Evolutionary conservation across 2,113 vertebrate genomes (phyloP).

Genomic region (Rhabdornis inornatus): DNA sequence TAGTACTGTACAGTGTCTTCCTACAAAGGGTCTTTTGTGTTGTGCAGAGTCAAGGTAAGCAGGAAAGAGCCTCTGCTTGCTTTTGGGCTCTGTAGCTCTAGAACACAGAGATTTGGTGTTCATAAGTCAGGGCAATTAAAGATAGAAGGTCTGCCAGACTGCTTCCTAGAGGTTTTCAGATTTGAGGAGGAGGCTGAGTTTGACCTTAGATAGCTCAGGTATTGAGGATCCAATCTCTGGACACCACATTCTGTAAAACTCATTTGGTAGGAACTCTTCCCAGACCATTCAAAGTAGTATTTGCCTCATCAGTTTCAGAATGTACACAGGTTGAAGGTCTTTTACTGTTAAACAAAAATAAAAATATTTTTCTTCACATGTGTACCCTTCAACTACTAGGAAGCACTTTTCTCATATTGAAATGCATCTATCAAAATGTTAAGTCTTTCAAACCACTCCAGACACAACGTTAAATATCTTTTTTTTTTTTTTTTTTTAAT

Average conservation of each 20-base stretch:
- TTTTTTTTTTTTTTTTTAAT: not conserved
- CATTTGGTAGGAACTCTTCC: not conserved
- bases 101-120: not conserved
- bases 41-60: not conserved
- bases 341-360: not conserved
- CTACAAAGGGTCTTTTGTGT: constrained; percentile 15
- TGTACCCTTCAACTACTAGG: not conserved
- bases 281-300: not conserved
- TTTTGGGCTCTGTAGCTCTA: not conserved
- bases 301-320: not conserved
- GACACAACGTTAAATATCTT: not conserved
- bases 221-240: not conserved
- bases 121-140: not conserved
- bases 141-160: not conserved
- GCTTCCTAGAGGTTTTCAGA: not conserved
- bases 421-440: not conserved
- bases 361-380: not conserved
- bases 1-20: not conserved
- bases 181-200: fast-evolving
- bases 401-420: not conserved
- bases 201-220: not conserved
- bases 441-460: not conserved
- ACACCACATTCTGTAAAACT: not conserved
- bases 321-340: not conserved
- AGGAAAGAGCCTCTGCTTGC: not conserved